Evolutionary conservation across 2,113 vertebrate species (phyloP), one percentile per base, ranked within the genome.

Genomic region (Salvator merianae): DNA sequence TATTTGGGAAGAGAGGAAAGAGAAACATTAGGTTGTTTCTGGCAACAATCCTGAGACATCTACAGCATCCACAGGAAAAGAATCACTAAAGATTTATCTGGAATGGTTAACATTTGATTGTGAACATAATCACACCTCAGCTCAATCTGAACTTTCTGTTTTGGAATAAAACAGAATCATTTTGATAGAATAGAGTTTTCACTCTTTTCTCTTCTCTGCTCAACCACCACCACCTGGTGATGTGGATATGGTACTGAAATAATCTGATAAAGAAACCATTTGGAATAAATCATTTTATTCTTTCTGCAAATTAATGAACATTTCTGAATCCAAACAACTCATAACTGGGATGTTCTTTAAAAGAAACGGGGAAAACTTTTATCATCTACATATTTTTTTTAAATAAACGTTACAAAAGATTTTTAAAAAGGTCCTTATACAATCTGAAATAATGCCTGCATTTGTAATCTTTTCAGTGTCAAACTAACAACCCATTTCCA

Each of bases 401-500:
- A 85, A 88, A 82, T 85, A 85, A 88, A 89, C 79, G 92, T 86
- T 84, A 85, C 75, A 94, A 94, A 89, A 65, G 0, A 93, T 93
- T 94, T 59, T 94, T 90, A 82, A 93, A 94, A 88, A 84, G 85
- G 94, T 88, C 89, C 93, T 94, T 93, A 95, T 83, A 13, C 90
- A 83, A 95, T 94, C 94, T 94, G 93, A 92, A 94, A 90, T 95
- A 95, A 96, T 95, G 93, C 96, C 92, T 95, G 91, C 94, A 87
- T 95, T 95, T 95, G 93, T 95, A 92, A 95, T 96, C 94, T 95
- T 95, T 83, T 83, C 94, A 86, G 92, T 87, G 92, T 91, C 93
- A 90, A 93, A 89, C 92, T 95, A 95, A 95, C 93, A 94, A 92
- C 92, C 91, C 95, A 95, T 95, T 95, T 96, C 94, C 92, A 95